phyloP scores from a whole-genome alignment of 2,888 invertebrate species.

The Sesamia inferens region DNA sequence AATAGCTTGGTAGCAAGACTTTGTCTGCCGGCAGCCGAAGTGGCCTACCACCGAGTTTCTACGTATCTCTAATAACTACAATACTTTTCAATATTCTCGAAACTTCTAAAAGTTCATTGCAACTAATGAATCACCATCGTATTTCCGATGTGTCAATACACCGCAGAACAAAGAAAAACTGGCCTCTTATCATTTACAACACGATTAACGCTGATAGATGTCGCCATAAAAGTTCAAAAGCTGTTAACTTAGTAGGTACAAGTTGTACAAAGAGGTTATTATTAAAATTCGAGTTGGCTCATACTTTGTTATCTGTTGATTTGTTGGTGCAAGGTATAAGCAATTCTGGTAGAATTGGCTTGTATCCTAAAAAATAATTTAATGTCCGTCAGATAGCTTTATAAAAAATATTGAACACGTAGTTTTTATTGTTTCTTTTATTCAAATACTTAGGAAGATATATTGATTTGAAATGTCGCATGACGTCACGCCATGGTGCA shows the following conservation, averaged over 20 bases:
- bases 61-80: conserved; percentile 8
- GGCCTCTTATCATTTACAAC: conserved; percentile 76
- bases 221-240: conserved; percentile 75
- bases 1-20: no score
- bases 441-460: no score
- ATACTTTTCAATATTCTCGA: conserved; percentile 30
- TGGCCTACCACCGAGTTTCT: no score
- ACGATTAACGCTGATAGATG: conserved; percentile 66
- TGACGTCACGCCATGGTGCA: no score
- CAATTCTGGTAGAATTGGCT: neutral
- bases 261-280: conserved; percentile 81
- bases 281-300: conserved; percentile 80
- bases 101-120: conserved; percentile 50
- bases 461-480: no score
- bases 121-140: conserved; percentile 61
- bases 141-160: conserved; percentile 73
- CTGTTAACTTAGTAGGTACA: conserved; percentile 61
- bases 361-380: no score
- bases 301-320: conserved; percentile 76
- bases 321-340: conserved; percentile 35
- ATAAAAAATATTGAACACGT: no score
- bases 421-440: no score
- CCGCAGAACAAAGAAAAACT: conserved; percentile 73
- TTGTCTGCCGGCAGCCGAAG: no score
- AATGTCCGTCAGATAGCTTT: no score